These are phyloP conservation scores for Ondatra zibethicus DNA, from an alignment of 2,113 vertebrate genomes.

Conservation along the genomic window DNA sequence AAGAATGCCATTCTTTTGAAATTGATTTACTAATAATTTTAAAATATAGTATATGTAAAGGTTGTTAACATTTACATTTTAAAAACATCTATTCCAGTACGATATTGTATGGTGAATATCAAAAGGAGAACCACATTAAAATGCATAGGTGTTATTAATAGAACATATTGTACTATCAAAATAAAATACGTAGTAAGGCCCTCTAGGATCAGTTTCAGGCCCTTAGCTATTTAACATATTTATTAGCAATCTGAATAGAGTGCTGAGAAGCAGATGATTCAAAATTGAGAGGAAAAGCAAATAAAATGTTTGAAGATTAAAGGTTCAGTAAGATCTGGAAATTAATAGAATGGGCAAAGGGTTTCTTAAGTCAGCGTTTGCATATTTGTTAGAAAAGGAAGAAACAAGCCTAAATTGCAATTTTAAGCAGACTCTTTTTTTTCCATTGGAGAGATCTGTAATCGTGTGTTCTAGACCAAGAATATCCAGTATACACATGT, in stretches of 20 bases:
- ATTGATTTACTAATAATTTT: constrained; percentile 60
- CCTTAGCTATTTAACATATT: constrained; percentile 82
- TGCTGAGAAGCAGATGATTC: constrained; percentile 76
- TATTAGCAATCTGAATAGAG: constrained; percentile 80
- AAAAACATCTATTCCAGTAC: constrained; percentile 40
- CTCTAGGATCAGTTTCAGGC: constrained; percentile 73
- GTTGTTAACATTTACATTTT: constrained; percentile 43
- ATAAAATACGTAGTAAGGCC: constrained; percentile 52
- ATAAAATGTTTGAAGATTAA: constrained; percentile 75
- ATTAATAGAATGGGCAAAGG: constrained; percentile 72
- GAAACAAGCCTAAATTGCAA: constrained; percentile 53
- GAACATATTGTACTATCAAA: constrained; percentile 70
- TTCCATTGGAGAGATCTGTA: neutral
- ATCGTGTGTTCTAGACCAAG: neutral
- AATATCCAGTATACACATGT: neutral
- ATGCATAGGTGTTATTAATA: constrained; percentile 75
- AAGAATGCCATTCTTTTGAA: constrained; percentile 45
- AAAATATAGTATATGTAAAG: constrained; percentile 43
- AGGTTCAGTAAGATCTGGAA: constrained; percentile 72
- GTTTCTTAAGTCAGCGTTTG: constrained; percentile 62
- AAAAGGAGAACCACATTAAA: constrained; percentile 72
- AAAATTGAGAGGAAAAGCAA: constrained; percentile 75
- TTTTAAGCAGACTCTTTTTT: constrained; percentile 37
- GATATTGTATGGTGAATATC: constrained; percentile 49
- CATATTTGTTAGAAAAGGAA: constrained; percentile 59